A percentile compares a stretch with the other conserved stretches of the same genome.
These are phyloP conservation scores for Anableps anableps DNA, from an alignment of 2,797 vertebrate species.

Conservation along the genomic window DNA sequence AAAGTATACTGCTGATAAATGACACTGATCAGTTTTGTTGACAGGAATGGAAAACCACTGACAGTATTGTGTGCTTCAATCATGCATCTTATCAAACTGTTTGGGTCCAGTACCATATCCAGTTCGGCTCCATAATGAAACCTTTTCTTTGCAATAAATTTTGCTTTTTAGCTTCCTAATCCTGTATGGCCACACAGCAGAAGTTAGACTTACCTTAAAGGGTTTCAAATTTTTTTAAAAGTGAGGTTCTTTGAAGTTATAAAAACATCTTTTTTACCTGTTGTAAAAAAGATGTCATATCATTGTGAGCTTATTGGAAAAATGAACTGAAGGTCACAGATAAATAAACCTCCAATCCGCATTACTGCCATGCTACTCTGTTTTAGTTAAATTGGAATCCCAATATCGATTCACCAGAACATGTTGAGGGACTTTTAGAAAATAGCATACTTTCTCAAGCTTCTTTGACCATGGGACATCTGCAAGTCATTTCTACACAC, in stretches of 20 bases:
- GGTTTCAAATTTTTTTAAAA: neutral
- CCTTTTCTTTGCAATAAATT: neutral
- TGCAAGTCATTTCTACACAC: neutral
- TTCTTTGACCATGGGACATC: neutral
- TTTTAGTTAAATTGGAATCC: neutral
- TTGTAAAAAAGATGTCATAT: neutral
- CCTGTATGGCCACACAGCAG: neutral
- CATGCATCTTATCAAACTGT: neutral
- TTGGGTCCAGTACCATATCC: neutral
- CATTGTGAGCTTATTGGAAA: neutral
- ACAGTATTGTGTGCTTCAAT: neutral
- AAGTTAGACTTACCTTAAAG: neutral
- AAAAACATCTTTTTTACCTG: too few relatives aligned
- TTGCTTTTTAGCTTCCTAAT: too few relatives aligned
- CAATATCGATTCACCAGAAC: neutral
- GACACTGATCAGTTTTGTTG: constrained; percentile 20
- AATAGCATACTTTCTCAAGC: neutral
- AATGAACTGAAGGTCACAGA: neutral
- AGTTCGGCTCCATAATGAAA: neutral
- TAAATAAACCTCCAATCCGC: neutral
- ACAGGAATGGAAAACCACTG: neutral
- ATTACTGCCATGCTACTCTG: neutral
- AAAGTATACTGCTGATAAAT: constrained; percentile 30
- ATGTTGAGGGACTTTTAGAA: neutral
- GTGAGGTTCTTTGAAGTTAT: neutral